phyloP scores from a whole-genome alignment of 2,113 vertebrate genomes.

The Pelecanus crispus region DNA sequence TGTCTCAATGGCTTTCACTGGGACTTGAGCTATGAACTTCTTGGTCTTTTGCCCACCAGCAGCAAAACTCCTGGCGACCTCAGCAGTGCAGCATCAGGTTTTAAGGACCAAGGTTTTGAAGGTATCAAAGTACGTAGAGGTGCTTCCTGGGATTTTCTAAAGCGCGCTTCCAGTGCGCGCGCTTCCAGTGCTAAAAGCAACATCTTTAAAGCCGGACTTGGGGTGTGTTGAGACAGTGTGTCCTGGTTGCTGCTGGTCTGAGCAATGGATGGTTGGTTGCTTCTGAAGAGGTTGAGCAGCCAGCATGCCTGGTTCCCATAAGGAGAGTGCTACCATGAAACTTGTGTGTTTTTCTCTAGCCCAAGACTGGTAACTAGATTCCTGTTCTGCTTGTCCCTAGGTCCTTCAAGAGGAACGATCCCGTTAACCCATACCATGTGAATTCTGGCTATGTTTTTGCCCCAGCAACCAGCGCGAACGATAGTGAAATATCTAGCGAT shows the following conservation, averaged over 20 bases:
- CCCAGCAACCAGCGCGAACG: conserved; percentile 92
- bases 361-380: background rate
- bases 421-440: conserved; percentile 80
- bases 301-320: fast-evolving
- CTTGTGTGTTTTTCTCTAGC: background rate
- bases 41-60: background rate
- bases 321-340: background rate
- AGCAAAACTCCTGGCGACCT: background rate
- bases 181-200: background rate
- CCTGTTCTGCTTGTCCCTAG: conserved; percentile 63
- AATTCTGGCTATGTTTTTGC: conserved; percentile 87
- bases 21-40: background rate
- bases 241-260: background rate
- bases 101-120: background rate
- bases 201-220: background rate
- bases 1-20: background rate
- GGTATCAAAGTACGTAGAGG: background rate
- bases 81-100: background rate
- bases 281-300: background rate
- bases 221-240: background rate
- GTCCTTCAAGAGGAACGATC: conserved; percentile 85
- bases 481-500: conserved; percentile 96
- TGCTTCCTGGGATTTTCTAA: background rate
- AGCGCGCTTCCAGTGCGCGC: fast-evolving
- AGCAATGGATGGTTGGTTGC: background rate